Base-by-base conservation (phyloP, 2,888 invertebrate species). In the Fragum sueziense region DNA sequence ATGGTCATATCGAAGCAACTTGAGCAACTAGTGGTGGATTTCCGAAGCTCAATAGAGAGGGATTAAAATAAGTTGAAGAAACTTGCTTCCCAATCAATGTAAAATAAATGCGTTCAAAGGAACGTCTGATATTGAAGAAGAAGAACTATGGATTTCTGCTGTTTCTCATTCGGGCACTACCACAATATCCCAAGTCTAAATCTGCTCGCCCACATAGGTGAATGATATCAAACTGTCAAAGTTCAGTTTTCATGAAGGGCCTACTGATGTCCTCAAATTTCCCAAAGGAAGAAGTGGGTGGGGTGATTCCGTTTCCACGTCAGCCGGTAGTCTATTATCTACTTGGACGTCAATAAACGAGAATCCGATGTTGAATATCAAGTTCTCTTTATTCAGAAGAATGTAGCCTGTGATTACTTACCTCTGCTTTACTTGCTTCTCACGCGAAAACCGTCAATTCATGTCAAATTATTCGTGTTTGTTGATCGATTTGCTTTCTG, bases 401-500 rank as follows among this genome's bases (percentile, higher is more conserved):
- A n/a, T n/a, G n/a, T n/a, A n/a, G n/a, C n/a, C n/a, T n/a, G n/a
- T n/a, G n/a, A n/a, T n/a, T n/a, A n/a, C n/a, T n/a, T n/a, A n/a
- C n/a, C n/a, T n/a, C n/a, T n/a, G n/a, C 20, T 47, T 47, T 20
- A 17, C 47, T 47, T 47, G 47, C 47, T 47, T 3, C 17, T n/a
- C n/a, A n/a, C 6, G n/a, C 47, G 20, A 3, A 54, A 2, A n/a
- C 20, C 9, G 54, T 54, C 54, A 2, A 57, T 27, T 14, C 29
- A 25, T 57, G 2, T 27, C 25, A 29, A 25, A 27, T 11, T 1
- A 6, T 11, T 57, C 1, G 22, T 27, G 14, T 17, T 57, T 57
- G 57, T 27, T 29, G 29, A 57, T 57, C 57, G 57, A 57, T 57
- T 57, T 57, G 7, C 57, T 20, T 25, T 22, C 57, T 57, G 57